phyloP scores from a whole-genome alignment of 1,140 invertebrate species.

The Amyelois transitella region DNA sequence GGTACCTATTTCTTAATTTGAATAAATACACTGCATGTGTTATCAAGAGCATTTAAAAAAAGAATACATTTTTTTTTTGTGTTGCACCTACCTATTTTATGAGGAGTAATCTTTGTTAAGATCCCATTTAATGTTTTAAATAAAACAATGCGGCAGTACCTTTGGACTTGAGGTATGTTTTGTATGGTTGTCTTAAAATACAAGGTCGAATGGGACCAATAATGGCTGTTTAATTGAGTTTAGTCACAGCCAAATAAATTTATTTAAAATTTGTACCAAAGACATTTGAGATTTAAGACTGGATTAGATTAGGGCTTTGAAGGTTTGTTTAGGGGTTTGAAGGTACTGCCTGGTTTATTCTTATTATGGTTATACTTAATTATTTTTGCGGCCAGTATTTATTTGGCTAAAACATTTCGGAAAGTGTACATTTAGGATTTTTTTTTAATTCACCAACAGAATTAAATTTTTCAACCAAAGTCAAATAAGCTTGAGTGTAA shows the following conservation, averaged over 20 bases:
- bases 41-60: too few species aligned
- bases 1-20: too few species aligned
- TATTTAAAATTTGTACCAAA: slow-evolving; percentile 4
- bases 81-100: background rate
- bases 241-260: slow-evolving; percentile 15
- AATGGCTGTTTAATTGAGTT: slow-evolving; percentile 17
- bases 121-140: too few species aligned
- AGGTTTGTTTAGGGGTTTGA: background rate
- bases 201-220: slow-evolving; percentile 42
- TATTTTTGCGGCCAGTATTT: background rate
- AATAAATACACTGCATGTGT: too few species aligned
- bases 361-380: background rate
- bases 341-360: background rate
- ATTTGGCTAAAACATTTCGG: background rate
- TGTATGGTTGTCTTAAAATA: slow-evolving; percentile 11
- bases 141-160: too few species aligned
- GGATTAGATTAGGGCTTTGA: slow-evolving; percentile 3
- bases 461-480: background rate
- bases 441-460: background rate
- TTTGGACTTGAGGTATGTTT: slow-evolving; percentile 23
- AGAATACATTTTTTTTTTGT: too few species aligned
- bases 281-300: slow-evolving; percentile 4
- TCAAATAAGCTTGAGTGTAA: too few species aligned
- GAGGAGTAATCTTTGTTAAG: too few species aligned
- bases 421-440: background rate